Conservation (phyloP, 2,113 vertebrate genomes). For the Cettia cetti region DNA sequence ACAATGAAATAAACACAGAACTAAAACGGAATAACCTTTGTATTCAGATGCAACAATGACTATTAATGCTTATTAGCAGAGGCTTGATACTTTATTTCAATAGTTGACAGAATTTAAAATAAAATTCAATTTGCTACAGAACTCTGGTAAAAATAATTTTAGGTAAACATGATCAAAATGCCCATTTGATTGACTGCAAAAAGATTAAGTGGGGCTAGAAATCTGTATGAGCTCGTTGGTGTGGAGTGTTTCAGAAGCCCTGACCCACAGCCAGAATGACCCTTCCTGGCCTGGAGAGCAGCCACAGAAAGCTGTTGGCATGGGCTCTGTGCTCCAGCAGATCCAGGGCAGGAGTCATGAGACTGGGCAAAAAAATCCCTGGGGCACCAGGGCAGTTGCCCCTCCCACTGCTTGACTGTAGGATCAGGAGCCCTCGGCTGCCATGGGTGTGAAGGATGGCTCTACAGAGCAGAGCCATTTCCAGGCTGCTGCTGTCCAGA, state of each 20-base stretch:
- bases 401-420: not conserved
- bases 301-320: not conserved
- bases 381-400: rapidly evolving
- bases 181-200: not conserved
- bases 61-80: not conserved
- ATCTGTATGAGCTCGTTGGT: rapidly evolving
- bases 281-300: not conserved
- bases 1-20: not conserved
- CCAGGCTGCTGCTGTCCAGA: not conserved
- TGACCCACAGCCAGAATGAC: not conserved
- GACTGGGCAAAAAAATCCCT: rapidly evolving
- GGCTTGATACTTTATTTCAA: not conserved
- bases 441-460: rapidly evolving
- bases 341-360: rapidly evolving
- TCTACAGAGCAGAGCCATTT: not conserved
- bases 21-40: not conserved
- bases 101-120: constrained; percentile 5
- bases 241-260: not conserved
- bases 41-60: not conserved
- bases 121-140: not conserved
- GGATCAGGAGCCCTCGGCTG: rapidly evolving
- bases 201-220: not conserved
- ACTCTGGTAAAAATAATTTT: not conserved
- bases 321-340: not conserved
- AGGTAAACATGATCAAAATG: not conserved